Percentiles rank a stretch among this genome's conserved stretches.
phyloP scores from a whole-genome alignment of 2,797 vertebrate genomes.

The Simalia tracyae region DNA sequence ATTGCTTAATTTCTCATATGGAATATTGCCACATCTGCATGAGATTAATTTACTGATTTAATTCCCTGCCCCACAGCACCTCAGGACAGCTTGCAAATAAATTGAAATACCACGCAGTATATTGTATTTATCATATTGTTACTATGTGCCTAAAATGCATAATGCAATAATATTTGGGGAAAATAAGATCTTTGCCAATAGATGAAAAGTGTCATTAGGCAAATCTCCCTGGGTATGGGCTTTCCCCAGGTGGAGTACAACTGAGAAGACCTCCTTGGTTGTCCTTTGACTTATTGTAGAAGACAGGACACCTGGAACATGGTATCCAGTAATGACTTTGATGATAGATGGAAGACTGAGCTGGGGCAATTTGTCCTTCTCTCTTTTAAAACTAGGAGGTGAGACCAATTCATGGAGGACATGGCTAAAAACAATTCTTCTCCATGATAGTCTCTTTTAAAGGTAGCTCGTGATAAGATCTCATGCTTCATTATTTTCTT shows the following conservation, averaged over 20 bases:
- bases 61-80: neutral
- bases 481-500: neutral
- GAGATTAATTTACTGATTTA: neutral
- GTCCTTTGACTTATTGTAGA: neutral
- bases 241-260: neutral
- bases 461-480: neutral
- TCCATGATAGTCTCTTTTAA: neutral
- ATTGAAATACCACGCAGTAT: neutral
- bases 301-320: neutral
- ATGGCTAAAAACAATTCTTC: neutral
- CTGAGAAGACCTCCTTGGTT: neutral
- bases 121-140: neutral
- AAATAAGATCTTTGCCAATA: neutral
- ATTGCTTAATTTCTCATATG: neutral
- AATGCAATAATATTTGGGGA: neutral
- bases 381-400: neutral
- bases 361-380: neutral
- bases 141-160: neutral
- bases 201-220: neutral
- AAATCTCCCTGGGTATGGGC: too few species aligned
- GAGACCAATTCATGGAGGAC: neutral
- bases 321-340: neutral
- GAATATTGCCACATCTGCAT: neutral
- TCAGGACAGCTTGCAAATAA: neutral
- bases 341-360: neutral